phyloP scores from a whole-genome alignment of 2,113 vertebrate species.

The Erythrocercus mccallii region DNA sequence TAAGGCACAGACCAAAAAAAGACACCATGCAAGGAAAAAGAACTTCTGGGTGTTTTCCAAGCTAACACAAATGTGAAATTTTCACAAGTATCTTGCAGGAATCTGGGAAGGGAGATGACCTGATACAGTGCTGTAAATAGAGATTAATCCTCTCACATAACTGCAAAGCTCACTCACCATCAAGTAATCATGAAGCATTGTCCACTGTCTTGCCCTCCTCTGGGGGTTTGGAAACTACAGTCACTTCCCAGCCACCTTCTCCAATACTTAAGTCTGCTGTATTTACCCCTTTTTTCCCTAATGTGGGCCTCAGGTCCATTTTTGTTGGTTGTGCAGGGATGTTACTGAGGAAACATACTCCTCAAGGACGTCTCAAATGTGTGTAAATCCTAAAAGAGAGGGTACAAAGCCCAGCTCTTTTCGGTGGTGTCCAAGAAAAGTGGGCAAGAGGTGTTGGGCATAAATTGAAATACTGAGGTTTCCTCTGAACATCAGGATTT shows the following conservation, averaged over 20 bases:
- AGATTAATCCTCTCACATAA: neutral
- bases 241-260: neutral
- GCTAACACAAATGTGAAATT: neutral
- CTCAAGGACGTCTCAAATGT: neutral
- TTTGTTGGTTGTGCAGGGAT: neutral
- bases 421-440: neutral
- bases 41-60: neutral
- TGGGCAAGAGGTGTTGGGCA: fast-evolving
- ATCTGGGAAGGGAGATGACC: neutral
- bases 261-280: neutral
- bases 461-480: neutral
- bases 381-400: neutral
- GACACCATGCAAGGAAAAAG: neutral
- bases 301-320: neutral
- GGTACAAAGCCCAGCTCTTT: neutral
- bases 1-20: neutral
- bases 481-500: neutral
- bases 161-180: neutral
- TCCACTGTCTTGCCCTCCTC: neutral
- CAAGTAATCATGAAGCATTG: neutral
- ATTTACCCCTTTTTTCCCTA: neutral
- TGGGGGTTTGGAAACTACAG: neutral
- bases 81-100: neutral
- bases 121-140: neutral
- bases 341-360: neutral